Percentiles rank a stretch among this genome's conserved stretches.
These are phyloP conservation scores for Drosophila teissieri DNA, from an alignment of 1,140 invertebrate species.

Conservation along the genomic window DNA sequence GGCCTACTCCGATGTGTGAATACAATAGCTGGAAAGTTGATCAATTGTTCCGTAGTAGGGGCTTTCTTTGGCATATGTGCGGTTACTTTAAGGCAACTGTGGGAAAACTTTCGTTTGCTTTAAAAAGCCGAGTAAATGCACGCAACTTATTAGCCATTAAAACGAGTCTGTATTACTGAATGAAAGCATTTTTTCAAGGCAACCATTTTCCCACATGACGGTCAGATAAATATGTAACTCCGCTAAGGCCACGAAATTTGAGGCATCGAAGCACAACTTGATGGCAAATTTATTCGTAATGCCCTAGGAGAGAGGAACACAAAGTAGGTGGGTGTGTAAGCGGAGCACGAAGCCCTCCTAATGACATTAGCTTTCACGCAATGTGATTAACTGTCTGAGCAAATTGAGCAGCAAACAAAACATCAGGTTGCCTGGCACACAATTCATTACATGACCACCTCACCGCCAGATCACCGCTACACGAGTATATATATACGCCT, in stretches of 20 bases:
- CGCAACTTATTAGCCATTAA: conserved; percentile 5
- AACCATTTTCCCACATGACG: background rate
- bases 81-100: conserved; percentile 19
- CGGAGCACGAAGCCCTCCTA: conserved; percentile 32
- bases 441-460: conserved; percentile 60
- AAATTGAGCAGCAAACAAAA: conserved; percentile 55
- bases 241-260: conserved; percentile 15
- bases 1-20: conserved; percentile 20
- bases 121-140: background rate
- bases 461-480: conserved; percentile 3
- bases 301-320: background rate
- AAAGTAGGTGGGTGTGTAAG: conserved; percentile 9
- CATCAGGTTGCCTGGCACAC: conserved; percentile 43
- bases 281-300: conserved; percentile 28
- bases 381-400: conserved; percentile 51
- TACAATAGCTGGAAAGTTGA: conserved; percentile 43
- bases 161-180: background rate
- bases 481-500: background rate
- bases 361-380: conserved; percentile 50
- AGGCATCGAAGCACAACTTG: conserved; percentile 15
- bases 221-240: background rate
- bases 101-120: conserved; percentile 23
- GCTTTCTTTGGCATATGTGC: conserved; percentile 7
- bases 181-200: background rate
- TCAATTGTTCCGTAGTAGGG: conserved; percentile 25